Conservation (phyloP, 1,140 invertebrate genomes). For the Anthonomus grandis region DNA sequence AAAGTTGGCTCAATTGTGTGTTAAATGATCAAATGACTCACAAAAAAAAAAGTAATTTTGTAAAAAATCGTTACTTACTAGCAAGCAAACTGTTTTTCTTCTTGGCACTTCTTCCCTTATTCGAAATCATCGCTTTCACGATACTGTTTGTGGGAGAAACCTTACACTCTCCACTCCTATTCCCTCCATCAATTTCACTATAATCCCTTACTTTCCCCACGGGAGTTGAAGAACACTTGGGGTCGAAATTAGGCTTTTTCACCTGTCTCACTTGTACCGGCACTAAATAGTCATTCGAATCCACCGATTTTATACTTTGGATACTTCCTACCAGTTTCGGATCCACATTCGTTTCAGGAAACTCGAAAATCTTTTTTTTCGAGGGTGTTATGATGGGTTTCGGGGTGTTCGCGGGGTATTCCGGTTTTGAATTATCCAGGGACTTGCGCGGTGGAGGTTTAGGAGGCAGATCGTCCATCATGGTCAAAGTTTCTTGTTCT, state of each 20-base stretch:
- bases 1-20: too few species aligned
- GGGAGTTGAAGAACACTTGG: slow-evolving; percentile 36
- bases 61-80: slow-evolving; percentile 51
- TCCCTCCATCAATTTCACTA: slow-evolving; percentile 28
- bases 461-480: slow-evolving; percentile 44
- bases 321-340: slow-evolving; percentile 13
- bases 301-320: slow-evolving; percentile 15
- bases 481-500: too few species aligned
- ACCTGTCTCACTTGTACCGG: slow-evolving; percentile 16
- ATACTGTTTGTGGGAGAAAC: slow-evolving; percentile 47
- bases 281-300: slow-evolving; percentile 22
- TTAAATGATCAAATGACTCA: too few species aligned
- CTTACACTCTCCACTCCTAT: slow-evolving; percentile 39
- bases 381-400: slow-evolving; percentile 28
- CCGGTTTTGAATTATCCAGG: slow-evolving; percentile 37
- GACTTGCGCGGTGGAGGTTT: slow-evolving; percentile 49
- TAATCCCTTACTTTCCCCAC: slow-evolving; percentile 29
- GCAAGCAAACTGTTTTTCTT: slow-evolving; percentile 70
- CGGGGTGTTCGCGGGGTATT: slow-evolving; percentile 36
- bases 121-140: slow-evolving; percentile 44
- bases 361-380: slow-evolving; percentile 28
- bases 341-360: slow-evolving; percentile 27
- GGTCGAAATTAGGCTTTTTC: slow-evolving; percentile 32
- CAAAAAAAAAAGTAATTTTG: background rate
- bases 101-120: slow-evolving; percentile 52